A percentile compares a stretch with the other conserved stretches of the same genome.
phyloP scores from a whole-genome alignment of 1,140 invertebrate species.

The Tetramorium simillimum region DNA sequence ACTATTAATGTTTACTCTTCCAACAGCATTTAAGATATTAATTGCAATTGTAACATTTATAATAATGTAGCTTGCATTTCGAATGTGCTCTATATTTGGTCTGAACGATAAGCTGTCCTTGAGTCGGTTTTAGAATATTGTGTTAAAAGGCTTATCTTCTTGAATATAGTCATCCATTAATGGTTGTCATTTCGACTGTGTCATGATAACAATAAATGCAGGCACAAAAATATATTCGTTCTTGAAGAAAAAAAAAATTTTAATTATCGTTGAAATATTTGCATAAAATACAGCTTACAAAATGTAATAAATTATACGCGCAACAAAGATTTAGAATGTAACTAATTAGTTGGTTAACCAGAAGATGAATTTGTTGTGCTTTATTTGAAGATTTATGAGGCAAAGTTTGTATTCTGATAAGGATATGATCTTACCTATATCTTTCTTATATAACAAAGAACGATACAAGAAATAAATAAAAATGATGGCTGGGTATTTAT shows the following conservation, averaged over 20 bases:
- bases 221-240: background rate
- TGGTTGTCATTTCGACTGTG: background rate
- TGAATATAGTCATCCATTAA: background rate
- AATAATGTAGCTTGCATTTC: constrained; percentile 27
- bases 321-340: background rate
- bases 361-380: constrained; percentile 5
- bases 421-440: background rate
- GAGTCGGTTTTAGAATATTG: constrained; percentile 9
- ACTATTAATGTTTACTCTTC: constrained; percentile 59
- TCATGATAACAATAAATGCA: constrained; percentile 12
- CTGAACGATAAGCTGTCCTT: background rate
- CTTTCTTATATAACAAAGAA: background rate
- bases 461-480: background rate
- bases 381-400: constrained; percentile 4
- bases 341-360: background rate
- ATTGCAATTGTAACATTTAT: constrained; percentile 16
- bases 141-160: constrained; percentile 23
- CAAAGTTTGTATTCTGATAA: constrained; percentile 35
- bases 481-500: background rate
- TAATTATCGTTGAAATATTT: background rate
- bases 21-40: constrained; percentile 60
- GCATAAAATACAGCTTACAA: background rate
- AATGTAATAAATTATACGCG: background rate
- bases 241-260: background rate
- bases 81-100: background rate